These are phyloP conservation scores for Leguminivora glycinivorella DNA, from an alignment of 1,140 invertebrate genomes.

Conservation along the genomic window DNA sequence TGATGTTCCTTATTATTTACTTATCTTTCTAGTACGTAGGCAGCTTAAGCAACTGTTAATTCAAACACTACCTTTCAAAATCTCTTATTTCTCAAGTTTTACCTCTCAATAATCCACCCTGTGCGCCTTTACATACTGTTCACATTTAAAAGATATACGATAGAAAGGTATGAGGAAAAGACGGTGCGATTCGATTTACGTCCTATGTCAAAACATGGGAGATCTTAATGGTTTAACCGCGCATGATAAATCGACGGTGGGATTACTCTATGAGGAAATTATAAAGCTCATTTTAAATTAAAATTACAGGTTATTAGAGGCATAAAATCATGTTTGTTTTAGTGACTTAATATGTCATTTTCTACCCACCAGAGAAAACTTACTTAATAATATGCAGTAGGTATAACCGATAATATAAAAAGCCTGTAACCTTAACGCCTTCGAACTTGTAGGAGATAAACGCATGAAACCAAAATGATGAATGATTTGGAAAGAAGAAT, in stretches of 20 bases:
- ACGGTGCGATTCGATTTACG: neutral
- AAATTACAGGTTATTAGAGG: neutral
- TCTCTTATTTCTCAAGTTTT: neutral
- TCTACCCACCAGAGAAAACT: too few relatives aligned
- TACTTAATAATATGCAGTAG: too few relatives aligned
- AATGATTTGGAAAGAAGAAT: too few relatives aligned
- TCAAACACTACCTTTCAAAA: neutral
- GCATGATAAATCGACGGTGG: conserved; percentile 11
- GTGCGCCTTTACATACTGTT: neutral
- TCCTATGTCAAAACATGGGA: conserved; percentile 17
- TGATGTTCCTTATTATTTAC: neutral
- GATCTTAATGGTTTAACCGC: conserved; percentile 25
- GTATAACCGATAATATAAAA: too few relatives aligned
- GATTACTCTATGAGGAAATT: conserved; percentile 11
- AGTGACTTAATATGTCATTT: neutral
- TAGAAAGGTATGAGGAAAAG: neutral
- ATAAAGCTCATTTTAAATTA: neutral
- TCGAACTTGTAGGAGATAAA: too few relatives aligned
- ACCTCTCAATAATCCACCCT: neutral
- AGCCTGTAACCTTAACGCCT: too few relatives aligned
- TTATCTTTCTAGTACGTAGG: conserved; percentile 4
- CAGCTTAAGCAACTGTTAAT: conserved; percentile 14
- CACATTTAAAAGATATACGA: neutral
- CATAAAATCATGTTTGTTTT: neutral
- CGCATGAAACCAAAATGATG: too few relatives aligned